These are phyloP conservation scores for Drosophila nr. perissopoda DNA, from an alignment of 2,888 invertebrate species.

Conservation along the genomic window DNA sequence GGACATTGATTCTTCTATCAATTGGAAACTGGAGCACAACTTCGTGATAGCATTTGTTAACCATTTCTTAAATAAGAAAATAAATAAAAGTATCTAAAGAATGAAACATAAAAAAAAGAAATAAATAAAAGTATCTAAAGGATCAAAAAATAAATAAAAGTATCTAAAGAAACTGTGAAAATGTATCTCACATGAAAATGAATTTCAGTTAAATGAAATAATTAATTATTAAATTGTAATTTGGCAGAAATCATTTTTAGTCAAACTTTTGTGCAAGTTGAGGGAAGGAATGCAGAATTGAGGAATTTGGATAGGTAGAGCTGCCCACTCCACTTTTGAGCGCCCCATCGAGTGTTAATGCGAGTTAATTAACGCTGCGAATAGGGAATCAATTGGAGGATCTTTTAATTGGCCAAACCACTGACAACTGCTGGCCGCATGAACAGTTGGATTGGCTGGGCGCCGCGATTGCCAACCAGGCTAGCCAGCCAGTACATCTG, in stretches of 20 bases:
- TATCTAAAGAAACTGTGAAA: not conserved
- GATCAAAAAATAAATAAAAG: not conserved
- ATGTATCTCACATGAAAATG: not conserved
- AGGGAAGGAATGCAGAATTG: no score
- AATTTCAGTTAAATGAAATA: not conserved
- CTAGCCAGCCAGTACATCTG: slow-evolving; percentile 24
- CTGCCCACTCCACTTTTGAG: not conserved
- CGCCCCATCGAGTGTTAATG: slow-evolving; percentile 36
- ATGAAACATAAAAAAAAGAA: not conserved
- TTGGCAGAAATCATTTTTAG: not conserved
- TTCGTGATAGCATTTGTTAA: not conserved
- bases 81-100: not conserved
- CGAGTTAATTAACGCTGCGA: slow-evolving; percentile 34
- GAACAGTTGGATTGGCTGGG: not conserved
- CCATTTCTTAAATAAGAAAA: not conserved
- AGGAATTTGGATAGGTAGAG: not conserved
- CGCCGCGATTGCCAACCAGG: not conserved
- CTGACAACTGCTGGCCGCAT: slow-evolving; percentile 23
- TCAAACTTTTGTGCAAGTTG: no score
- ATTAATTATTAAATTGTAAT: not conserved
- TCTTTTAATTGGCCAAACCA: slow-evolving; percentile 40
- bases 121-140: not conserved
- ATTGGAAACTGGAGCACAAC: not conserved
- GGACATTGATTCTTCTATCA: not conserved
- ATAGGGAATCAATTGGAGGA: not conserved